Evolutionary conservation across 2,113 vertebrate genomes (phyloP).

Genomic region (Toxotes chatareus): DNA sequence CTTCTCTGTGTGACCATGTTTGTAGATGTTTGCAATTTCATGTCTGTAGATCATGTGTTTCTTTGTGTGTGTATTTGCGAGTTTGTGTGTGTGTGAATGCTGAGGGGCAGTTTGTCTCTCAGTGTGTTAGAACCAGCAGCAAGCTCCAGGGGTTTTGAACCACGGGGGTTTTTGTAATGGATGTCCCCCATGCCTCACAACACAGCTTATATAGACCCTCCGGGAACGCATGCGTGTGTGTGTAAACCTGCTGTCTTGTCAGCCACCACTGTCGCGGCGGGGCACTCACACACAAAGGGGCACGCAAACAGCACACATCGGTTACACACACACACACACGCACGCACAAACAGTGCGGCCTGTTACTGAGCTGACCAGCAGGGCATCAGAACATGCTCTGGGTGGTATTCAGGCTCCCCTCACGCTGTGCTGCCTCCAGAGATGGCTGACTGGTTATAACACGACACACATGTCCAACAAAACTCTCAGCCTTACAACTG

Average conservation of each 20-base stretch:
- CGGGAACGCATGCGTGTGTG: conserved; percentile 33
- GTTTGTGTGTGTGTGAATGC: conserved; percentile 32
- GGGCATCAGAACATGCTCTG: conserved; percentile 42
- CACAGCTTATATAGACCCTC: conserved; percentile 72
- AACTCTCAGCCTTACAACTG: not conserved
- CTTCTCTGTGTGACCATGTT: conserved; percentile 51
- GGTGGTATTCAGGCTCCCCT: conserved; percentile 31
- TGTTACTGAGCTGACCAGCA: conserved; percentile 54
- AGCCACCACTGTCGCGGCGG: conserved; percentile 52
- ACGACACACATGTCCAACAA: not conserved
- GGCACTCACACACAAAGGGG: conserved; percentile 52
- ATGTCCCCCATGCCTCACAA: conserved; percentile 66
- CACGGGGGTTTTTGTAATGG: conserved; percentile 72
- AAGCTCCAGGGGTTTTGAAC: conserved; percentile 69
- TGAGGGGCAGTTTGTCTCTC: conserved; percentile 66
- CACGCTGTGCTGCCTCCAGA: conserved; percentile 36
- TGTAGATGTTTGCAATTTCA: conserved; percentile 45
- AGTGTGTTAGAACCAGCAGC: conserved; percentile 67
- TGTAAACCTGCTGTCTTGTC: conserved; percentile 70
- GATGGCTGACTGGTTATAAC: conserved; percentile 49
- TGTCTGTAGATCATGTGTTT: conserved; percentile 47
- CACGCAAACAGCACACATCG: conserved; percentile 44
- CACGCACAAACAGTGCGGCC: conserved; percentile 25
- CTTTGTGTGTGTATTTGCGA: conserved; percentile 18
- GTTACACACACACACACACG: conserved; percentile 29